Evolutionary conservation across 2,888 invertebrate species (phyloP).

Genomic region (Acanthosepion esculentum): DNA sequence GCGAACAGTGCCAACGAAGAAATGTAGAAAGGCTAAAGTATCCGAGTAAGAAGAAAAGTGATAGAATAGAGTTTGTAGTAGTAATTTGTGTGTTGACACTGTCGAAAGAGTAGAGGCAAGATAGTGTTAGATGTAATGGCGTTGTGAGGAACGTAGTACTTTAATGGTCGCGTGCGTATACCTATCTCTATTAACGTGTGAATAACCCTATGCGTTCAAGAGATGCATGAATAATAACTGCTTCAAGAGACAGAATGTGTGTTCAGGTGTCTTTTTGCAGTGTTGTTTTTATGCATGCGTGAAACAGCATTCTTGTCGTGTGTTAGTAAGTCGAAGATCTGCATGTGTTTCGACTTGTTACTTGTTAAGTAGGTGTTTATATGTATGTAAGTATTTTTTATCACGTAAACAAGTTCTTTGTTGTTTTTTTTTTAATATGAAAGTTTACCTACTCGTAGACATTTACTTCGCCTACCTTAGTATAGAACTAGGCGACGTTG

Average conservation of each 20-base stretch:
- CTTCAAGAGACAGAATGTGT: background rate
- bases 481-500: no score
- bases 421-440: no score
- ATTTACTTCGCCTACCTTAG: no score
- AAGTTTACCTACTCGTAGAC: no score
- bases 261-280: background rate
- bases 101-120: constrained; percentile 20
- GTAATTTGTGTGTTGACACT: constrained; percentile 24
- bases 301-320: background rate
- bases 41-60: background rate
- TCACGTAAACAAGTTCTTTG: no score
- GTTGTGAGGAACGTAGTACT: background rate
- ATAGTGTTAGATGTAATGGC: constrained; percentile 33
- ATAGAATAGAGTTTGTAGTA: constrained; percentile 17
- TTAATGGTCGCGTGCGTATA: constrained; percentile 11
- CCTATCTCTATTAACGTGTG: background rate
- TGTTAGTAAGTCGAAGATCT: background rate
- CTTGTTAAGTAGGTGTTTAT: background rate
- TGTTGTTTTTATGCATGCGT: background rate
- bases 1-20: background rate
- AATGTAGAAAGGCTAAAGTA: background rate
- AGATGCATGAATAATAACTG: background rate
- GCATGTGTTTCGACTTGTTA: background rate
- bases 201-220: background rate
- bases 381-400: background rate